Evolutionary conservation across 2,888 invertebrate genomes (phyloP), one percentile per base, ranked within the genome.

Genomic region (Netelia fuscicornis): DNA sequence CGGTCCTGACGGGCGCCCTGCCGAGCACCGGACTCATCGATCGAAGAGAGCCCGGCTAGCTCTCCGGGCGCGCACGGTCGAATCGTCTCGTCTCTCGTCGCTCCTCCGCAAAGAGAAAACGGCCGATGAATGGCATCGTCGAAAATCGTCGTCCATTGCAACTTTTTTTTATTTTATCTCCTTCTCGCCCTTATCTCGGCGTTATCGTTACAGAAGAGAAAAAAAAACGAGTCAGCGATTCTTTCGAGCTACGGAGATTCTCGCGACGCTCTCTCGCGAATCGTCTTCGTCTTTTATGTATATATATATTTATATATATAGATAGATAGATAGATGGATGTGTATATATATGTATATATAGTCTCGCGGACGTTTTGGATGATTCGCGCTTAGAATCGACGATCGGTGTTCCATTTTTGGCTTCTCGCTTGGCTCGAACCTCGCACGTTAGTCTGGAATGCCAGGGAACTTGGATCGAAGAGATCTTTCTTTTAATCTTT

Each of bases 1-100:
- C 88, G 88, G 89, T 80, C 88, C 84, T 25, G 79, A 72, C 79
- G 83, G 83, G 80, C 86, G 85, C 81, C 87, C 85, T 84, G 86
- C 86, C 65, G 83, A 78, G 78, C 83, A 56, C 65, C 65, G 82
- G 85, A 85, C 75, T 85, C 85, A 85, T 85, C 85, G 85, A 85
- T 85, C 82, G 85, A 79, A 56, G 37, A 67, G 65, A 65, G 20
- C 74, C 56, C 77, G 67, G 56, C 83, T 52, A 37, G 48, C 48
- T 10, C 48, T 48, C 48, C 48, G 48, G 48, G 48, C 13, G 48
- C 11, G 13, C 11, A 48, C 37, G 48, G 11, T 11, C 48, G 48
- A 48, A 48, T 48, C 48, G 48, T 58, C 20, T 64, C 48, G 13
- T 20, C 54, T 20, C n/a, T 74, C 23, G 23, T 60, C 37, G 25